Evolutionary conservation across 2,113 vertebrate species (phyloP).

Genomic region (Corynorhinus townsendii): DNA sequence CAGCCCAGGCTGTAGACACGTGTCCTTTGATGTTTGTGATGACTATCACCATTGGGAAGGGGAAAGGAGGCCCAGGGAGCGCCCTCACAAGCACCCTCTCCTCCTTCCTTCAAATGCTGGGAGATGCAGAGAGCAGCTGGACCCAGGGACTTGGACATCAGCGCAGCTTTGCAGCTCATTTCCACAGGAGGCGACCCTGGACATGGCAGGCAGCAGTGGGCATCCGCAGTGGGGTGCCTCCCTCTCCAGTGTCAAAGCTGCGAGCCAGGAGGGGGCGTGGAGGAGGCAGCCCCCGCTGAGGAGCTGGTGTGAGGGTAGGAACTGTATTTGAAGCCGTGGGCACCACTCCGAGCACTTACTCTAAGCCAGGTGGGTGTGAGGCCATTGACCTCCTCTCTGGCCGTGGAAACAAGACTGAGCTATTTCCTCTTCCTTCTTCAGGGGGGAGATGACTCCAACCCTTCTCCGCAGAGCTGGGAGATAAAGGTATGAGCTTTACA

Average conservation of each 20-base stretch:
- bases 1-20: neutral
- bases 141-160: fast-evolving
- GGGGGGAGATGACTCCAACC: neutral
- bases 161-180: neutral
- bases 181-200: neutral
- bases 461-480: neutral
- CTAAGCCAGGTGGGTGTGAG: too few relatives aligned
- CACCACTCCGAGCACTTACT: fast-evolving
- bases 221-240: neutral
- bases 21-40: neutral
- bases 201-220: neutral
- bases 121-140: neutral
- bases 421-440: neutral
- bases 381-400: neutral
- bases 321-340: neutral
- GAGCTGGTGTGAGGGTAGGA: neutral
- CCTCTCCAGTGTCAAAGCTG: neutral
- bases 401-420: too few relatives aligned
- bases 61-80: neutral
- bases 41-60: neutral
- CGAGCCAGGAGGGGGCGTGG: too few relatives aligned
- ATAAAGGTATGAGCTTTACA: neutral
- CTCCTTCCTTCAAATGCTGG: neutral
- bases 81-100: neutral
- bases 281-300: neutral